Conservation (phyloP, 2,113 vertebrate genomes). For the Grus americana region DNA sequence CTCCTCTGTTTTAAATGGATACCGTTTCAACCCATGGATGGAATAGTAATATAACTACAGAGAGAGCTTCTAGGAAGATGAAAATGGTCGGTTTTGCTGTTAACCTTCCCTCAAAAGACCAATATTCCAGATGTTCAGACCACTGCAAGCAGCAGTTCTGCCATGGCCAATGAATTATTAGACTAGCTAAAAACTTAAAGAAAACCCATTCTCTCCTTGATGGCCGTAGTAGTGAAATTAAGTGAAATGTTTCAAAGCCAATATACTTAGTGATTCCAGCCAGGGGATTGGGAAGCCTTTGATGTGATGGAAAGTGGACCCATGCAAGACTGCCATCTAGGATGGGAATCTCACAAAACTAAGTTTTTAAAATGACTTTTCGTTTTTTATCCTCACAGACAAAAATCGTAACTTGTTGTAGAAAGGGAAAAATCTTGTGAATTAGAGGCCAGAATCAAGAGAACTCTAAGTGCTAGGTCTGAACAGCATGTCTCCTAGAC, state of each 20-base stretch:
- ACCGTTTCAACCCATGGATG: background rate
- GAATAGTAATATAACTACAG: background rate
- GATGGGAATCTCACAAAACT: background rate
- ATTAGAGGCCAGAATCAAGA: background rate
- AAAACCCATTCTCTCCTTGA: background rate
- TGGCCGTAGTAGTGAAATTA: background rate
- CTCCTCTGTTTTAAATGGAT: background rate
- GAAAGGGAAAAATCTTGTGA: background rate
- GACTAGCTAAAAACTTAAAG: background rate
- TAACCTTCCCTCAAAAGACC: background rate
- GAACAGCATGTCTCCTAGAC: background rate
- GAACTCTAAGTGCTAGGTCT: background rate
- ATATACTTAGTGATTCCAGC: background rate
- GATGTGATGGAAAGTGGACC: background rate
- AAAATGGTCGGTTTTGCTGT: background rate
- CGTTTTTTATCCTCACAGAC: background rate
- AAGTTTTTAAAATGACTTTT: background rate
- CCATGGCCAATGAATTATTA: background rate
- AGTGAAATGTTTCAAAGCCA: background rate
- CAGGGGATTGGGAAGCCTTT: background rate
- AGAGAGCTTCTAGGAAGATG: background rate
- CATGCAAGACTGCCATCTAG: background rate
- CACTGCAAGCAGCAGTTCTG: background rate
- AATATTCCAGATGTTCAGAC: background rate
- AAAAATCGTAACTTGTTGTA: background rate